Base-by-base conservation (phyloP, 2,797 vertebrate species). In the Danio aesculapii region DNA sequence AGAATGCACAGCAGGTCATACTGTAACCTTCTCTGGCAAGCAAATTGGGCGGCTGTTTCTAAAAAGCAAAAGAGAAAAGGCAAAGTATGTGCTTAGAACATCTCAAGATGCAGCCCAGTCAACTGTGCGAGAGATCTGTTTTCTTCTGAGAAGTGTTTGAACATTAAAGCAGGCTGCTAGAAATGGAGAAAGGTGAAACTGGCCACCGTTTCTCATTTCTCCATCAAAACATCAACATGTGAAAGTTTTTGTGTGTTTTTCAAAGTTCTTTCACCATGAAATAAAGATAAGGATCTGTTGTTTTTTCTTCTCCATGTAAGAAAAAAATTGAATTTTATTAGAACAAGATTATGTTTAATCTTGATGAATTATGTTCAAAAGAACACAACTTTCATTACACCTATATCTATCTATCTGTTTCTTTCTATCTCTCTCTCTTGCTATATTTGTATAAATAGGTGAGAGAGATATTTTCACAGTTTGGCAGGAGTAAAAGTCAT, bases 31-130 rank as follows among this genome's bases (percentile, higher is more conserved):
- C 68, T 83, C 57, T 79, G 71, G 11, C 10, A 55, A 49, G 84
- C 86, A 79, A 83, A 87, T 76, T 50, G 74, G 19, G 66, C 83
- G 73, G 77, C 66, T 88, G 58, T 69, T 44, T 52, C 83, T 55
- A 84, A 79, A 87, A 79, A 80, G 66, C 3, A 6, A 81, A 83
- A 82, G 69, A 75, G 82, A 72, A 75, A 79, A 80, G 53, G 81
- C 6, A 77, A 81, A 77, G 46, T 77, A 83, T 62, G 16, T 58
- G 53, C 10, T 30, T 83, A 77, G 41, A 81, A 57, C 57, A 77
- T 81, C 79, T 50, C 30, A 14, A 71, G 46, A 71, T 71, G 71
- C 39, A 69, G 49, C 16, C 61, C 16, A 68, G 63, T 78, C 61
- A 73, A 12, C 71, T 57, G 68, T 30, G 62, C 11, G 44, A 2